Evolutionary conservation across 2,888 invertebrate species (phyloP), one percentile per base, ranked within the genome.

Genomic region (Tetranychus truncatus): DNA sequence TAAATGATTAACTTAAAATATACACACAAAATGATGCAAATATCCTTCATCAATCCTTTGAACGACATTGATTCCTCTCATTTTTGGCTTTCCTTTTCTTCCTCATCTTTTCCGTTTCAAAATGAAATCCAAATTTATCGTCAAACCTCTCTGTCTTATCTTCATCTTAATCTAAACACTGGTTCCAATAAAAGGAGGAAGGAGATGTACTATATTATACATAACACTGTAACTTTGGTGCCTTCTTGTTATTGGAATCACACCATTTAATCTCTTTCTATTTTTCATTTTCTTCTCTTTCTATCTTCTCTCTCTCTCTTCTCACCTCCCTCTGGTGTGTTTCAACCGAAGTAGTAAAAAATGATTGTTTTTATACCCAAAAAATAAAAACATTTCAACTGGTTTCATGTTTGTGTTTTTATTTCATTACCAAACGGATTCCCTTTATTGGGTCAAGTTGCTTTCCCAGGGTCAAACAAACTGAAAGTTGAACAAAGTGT

Each of bases 291-390:
- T 55, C 34, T 34, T 24, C 34, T 69, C 34, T 24, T 69, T 24
- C 20, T 24, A 20, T 24, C 11, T 21, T 67, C 67, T 67, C 67
- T 67, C 20, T 67, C 67, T 67, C 67, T 67, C 67, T 67, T n/a
- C 15, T 55, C 15, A 9, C 15, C 55, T 55, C 11, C 15, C 55
- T 55, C 55, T 55, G 55, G 55, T 55, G 55, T 55, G 55, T 55
- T 55, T 55, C 55, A 15, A 55, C 55, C 9, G 55, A 55, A 55
- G 11, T 55, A 55, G 55, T 15, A 55, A 55, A 24, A 55, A 55
- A 55, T 55, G 55, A 55, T 55, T 55, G 55, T 55, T 55, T 55
- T 55, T 55, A 55, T 55, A 55, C 55, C 55, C 55, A 55, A 55
- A 55, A 55, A 55, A 55, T 55, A 55, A 55, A 55, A 55, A 15